A percentile compares a stretch with the other conserved stretches of the same genome.
Conservation (phyloP, 1,140 invertebrate species). For the Melitaea cinxia region DNA sequence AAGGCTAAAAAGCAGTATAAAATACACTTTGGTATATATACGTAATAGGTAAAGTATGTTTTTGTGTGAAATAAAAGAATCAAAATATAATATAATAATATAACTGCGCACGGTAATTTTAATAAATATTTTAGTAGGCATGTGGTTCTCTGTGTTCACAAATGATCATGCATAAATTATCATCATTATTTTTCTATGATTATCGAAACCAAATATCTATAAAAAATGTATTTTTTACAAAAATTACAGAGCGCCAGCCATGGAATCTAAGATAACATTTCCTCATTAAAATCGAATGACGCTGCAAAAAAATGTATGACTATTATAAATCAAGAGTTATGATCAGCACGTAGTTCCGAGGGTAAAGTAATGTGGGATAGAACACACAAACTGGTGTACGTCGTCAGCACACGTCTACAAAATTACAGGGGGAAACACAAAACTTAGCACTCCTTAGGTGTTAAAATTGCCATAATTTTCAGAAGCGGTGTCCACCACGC, state of each 20-base stretch:
- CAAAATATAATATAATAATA: too few species aligned
- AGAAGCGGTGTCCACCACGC: constrained; percentile 65
- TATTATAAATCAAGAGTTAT: constrained; percentile 74
- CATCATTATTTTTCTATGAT: not conserved
- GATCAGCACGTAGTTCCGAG: constrained; percentile 49
- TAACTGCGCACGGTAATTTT: too few species aligned
- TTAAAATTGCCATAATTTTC: constrained; percentile 80
- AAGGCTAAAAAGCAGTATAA: not conserved
- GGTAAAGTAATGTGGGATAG: constrained; percentile 47
- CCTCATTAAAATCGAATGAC: constrained; percentile 75
- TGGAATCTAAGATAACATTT: constrained; percentile 52
- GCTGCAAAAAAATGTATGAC: constrained; percentile 57
- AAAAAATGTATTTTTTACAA: constrained; percentile 51
- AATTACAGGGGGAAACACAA: constrained; percentile 71
- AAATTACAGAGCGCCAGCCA: constrained; percentile 62
- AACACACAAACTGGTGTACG: constrained; percentile 47
- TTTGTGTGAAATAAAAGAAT: too few species aligned
- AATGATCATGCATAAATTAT: not conserved
- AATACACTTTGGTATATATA: not conserved
- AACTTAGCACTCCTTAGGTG: constrained; percentile 78
- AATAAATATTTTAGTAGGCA: too few species aligned
- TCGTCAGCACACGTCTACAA: constrained; percentile 59
- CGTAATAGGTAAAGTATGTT: not conserved
- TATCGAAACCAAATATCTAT: constrained; percentile 7
- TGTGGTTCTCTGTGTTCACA: too few species aligned